phyloP scores from a whole-genome alignment of 2,113 vertebrate genomes.

The Trichechus manatus region DNA sequence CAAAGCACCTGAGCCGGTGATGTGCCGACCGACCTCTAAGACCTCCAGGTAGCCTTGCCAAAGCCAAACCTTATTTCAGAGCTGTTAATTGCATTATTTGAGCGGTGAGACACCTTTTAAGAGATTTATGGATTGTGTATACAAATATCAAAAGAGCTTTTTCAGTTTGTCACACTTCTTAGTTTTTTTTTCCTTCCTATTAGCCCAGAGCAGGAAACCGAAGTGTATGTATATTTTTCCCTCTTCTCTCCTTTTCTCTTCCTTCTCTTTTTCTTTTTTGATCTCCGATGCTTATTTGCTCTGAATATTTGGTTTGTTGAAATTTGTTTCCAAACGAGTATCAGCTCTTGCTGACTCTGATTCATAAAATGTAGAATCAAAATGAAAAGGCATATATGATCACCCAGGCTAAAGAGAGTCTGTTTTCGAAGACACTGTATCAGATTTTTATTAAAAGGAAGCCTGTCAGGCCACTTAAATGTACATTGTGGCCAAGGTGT shows the following conservation, averaged over 20 bases:
- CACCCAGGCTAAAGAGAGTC: not conserved
- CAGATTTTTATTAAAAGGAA: not conserved
- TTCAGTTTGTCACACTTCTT: not conserved
- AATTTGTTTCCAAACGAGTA: not conserved
- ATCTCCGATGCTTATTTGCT: not conserved
- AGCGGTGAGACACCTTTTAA: constrained; percentile 37
- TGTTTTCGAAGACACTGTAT: constrained; percentile 30
- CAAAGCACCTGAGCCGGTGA: constrained; percentile 85
- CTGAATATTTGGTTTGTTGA: not conserved
- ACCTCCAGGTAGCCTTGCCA: constrained; percentile 60
- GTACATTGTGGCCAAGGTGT: not conserved
- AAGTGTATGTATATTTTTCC: not conserved
- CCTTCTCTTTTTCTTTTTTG: not conserved
- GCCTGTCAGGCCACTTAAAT: not conserved
- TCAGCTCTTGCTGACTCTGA: constrained; percentile 11
- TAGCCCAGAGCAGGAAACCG: not conserved
- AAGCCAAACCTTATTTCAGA: constrained; percentile 69
- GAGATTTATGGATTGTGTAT: constrained; percentile 57
- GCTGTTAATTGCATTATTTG: constrained; percentile 58
- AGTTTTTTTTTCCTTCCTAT: constrained; percentile 12
- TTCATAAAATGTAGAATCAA: constrained; percentile 5
- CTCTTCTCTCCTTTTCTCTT: not conserved
- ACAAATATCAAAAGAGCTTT: constrained; percentile 35
- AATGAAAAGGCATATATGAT: constrained; percentile 19
- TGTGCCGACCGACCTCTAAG: constrained; percentile 69